Base-by-base conservation (phyloP, 1,140 invertebrate species). In the Drosophila arizonae region DNA sequence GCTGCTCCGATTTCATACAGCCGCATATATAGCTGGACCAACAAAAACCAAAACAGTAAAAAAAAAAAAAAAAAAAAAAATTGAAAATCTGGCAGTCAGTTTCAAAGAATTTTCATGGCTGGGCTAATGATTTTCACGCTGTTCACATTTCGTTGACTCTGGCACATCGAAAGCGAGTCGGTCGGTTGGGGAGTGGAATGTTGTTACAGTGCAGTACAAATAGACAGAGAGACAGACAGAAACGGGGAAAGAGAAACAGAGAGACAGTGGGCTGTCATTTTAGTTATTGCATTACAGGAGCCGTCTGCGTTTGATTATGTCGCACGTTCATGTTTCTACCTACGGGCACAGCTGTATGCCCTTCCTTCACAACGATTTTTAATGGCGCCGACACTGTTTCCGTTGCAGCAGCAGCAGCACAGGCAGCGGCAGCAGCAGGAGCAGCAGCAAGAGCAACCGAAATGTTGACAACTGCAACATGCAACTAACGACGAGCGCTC, bases 241-340 rank as follows among this genome's bases (percentile, higher is more conserved):
- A 4, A 11, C 2, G 8, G n/a, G 2, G 45, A 64, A 17, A 33
- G 60, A 26, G 57, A 45, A 43, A 39, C 54, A 55, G 55, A 28
- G 41, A 45, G 67, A 39, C 67, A 76, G 78, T 70, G 57, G 75
- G 79, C 76, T 86, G 82, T 86, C 82, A 87, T 86, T 86, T 86
- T 87, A 86, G 82, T 86, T 87, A 86, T 86, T 86, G 82, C 82
- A 77, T 87, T 87, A 87, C 82, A 82, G 77, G 77, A 65, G 65
- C 76, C 60, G 72, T 71, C 84, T 87, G 82, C 84, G 72, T 86
- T 87, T 87, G 81, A 86, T 86, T 86, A 81, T 86, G 84, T 79
- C 63, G 69, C 74, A 68, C 64, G 67, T 76, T 61, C 79, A 71
- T 86, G 82, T 87, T 65, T 55, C 55, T 72, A 86, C 81, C 77